A percentile compares a stretch with the other conserved stretches of the same genome.
Conservation (phyloP, 2,797 vertebrate species). For the Bradypodion pumilum region DNA sequence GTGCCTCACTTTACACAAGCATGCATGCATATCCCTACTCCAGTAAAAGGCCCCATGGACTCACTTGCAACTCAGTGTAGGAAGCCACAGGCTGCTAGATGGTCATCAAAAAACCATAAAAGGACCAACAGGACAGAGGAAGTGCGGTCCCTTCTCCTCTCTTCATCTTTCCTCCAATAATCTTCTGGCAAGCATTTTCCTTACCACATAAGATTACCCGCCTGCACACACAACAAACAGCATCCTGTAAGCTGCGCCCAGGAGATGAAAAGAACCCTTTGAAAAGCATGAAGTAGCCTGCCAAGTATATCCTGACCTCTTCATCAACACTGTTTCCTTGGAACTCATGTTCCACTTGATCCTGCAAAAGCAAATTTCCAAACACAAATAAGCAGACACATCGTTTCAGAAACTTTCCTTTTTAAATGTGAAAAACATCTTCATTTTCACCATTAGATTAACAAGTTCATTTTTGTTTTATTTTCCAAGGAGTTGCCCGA, state of each 20-base stretch:
- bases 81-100: neutral
- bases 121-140: neutral
- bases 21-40: too few relatives aligned
- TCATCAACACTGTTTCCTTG: neutral
- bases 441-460: neutral
- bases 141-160: neutral
- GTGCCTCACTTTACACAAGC: neutral
- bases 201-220: neutral
- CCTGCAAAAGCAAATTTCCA: neutral
- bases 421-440: neutral
- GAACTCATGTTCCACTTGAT: neutral
- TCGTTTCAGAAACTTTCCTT: neutral
- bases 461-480: neutral
- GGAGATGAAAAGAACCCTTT: conserved; percentile 10
- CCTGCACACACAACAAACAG: neutral
- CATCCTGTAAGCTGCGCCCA: neutral
- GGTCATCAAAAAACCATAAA: neutral
- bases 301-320: neutral
- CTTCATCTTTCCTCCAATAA: conserved; percentile 14
- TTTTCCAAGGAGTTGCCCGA: neutral
- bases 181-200: neutral
- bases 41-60: neutral
- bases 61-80: neutral
- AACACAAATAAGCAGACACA: neutral
- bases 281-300: neutral